phyloP scores from a whole-genome alignment of 2,113 vertebrate species.

The Laterallus jamaicensis region DNA sequence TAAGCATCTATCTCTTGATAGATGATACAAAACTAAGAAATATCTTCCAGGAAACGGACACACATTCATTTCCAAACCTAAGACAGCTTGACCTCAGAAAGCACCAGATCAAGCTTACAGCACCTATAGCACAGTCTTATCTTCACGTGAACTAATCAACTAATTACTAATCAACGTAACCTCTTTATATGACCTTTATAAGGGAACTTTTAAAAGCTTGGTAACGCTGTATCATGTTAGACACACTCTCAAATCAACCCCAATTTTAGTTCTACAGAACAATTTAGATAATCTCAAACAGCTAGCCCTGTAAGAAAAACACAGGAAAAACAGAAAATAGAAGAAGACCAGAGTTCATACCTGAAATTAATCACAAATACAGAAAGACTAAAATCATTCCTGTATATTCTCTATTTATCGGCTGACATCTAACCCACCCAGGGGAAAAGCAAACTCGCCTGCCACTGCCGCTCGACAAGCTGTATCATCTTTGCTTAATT shows the following conservation, averaged over 20 bases:
- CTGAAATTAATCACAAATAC: not conserved
- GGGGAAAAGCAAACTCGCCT: not conserved
- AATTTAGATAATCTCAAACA: not conserved
- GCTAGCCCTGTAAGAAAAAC: not conserved
- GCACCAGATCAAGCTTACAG: not conserved
- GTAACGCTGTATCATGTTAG: not conserved
- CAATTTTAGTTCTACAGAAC: not conserved
- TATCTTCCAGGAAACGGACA: not conserved
- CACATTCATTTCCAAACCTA: not conserved
- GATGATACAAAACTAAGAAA: not conserved
- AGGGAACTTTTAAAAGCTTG: not conserved
- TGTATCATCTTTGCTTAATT: rapidly evolving
- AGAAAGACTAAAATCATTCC: not conserved
- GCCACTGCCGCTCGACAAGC: not conserved
- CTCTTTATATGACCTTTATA: not conserved
- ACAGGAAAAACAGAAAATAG: not conserved
- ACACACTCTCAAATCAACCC: not conserved
- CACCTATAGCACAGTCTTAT: not conserved
- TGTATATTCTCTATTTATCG: not conserved
- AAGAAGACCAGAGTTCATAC: not conserved
- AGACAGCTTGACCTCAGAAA: not conserved
- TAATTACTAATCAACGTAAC: not conserved
- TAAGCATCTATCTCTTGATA: not conserved
- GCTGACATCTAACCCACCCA: not conserved
- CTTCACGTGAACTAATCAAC: not conserved